A percentile compares a stretch with the other conserved stretches of the same genome.
phyloP scores from a whole-genome alignment of 2,113 vertebrate genomes.

The Climacteris rufus region DNA sequence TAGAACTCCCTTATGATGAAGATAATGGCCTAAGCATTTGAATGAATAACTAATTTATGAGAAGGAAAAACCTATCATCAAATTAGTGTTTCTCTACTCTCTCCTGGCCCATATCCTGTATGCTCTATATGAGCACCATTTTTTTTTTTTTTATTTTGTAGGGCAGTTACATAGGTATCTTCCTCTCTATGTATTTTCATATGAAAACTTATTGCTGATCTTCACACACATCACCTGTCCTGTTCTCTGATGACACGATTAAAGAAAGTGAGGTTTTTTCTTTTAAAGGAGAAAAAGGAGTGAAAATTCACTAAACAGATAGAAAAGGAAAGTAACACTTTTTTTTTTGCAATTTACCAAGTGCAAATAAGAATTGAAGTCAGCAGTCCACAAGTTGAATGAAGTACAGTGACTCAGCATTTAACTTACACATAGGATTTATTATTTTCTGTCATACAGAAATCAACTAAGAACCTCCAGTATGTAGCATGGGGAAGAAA shows the following conservation, averaged over 20 bases:
- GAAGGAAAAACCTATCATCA: not conserved
- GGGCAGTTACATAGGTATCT: not conserved
- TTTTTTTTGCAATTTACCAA: not conserved
- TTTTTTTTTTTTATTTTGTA: not conserved
- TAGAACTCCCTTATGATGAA: not conserved
- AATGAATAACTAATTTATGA: not conserved
- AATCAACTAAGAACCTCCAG: constrained; percentile 8
- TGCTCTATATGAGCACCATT: not conserved
- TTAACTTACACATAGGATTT: constrained; percentile 27
- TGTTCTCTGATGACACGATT: not conserved
- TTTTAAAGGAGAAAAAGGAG: not conserved
- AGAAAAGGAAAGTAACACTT: not conserved
- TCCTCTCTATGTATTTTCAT: not conserved
- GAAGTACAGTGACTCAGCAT: constrained; percentile 26
- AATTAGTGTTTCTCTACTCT: not conserved
- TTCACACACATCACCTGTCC: not conserved
- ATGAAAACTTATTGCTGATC: not conserved
- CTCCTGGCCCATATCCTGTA: not conserved
- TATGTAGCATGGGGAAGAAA: not conserved
- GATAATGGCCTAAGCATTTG: not conserved
- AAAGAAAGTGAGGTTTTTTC: not conserved
- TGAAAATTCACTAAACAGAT: not conserved
- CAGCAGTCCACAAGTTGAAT: not conserved
- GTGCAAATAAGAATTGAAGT: not conserved
- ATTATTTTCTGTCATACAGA: constrained; percentile 50